Conservation (phyloP, 2,113 vertebrate species). For the Brachirus orientalis region DNA sequence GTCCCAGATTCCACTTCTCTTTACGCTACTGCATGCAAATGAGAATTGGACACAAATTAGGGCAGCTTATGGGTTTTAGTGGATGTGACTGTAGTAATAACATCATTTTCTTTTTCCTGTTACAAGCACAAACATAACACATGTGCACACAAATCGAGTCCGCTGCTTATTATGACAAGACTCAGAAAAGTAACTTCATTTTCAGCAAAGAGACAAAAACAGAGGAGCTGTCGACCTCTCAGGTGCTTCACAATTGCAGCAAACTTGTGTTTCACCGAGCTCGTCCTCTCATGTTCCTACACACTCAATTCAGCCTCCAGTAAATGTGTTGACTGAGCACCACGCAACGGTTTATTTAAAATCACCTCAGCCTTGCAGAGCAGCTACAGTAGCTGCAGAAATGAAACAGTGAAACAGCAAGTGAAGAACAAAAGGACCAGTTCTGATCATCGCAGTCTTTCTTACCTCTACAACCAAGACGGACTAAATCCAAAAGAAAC, state of each 20-base stretch:
- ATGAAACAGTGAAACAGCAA: slow-evolving; percentile 26
- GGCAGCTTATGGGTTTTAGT: slow-evolving; percentile 22
- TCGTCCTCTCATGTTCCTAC: slow-evolving; percentile 26
- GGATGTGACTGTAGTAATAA: slow-evolving; percentile 21
- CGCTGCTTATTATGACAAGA: not conserved
- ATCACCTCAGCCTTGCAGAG: slow-evolving; percentile 21
- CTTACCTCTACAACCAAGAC: slow-evolving; percentile 41
- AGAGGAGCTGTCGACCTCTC: not conserved
- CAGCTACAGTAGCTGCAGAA: not conserved
- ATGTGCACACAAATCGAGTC: not conserved
- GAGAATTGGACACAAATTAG: slow-evolving; percentile 39
- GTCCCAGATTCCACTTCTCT: slow-evolving; percentile 44
- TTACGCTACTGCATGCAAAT: slow-evolving; percentile 40
- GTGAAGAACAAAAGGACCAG: slow-evolving; percentile 36
- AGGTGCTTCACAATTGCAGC: no score
- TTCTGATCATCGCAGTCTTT: not conserved
- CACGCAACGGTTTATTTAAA: slow-evolving; percentile 4
- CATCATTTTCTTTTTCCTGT: slow-evolving; percentile 3
- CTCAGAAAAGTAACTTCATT: not conserved
- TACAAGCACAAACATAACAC: not conserved
- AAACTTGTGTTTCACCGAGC: not conserved
- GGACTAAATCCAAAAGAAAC: slow-evolving; percentile 51
- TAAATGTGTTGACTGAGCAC: slow-evolving; percentile 40
- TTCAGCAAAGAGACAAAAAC: not conserved
- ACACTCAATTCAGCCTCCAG: slow-evolving; percentile 12